Evolutionary conservation across 1,140 invertebrate genomes (phyloP).

Genomic region (Habropoda laboriosa): DNA sequence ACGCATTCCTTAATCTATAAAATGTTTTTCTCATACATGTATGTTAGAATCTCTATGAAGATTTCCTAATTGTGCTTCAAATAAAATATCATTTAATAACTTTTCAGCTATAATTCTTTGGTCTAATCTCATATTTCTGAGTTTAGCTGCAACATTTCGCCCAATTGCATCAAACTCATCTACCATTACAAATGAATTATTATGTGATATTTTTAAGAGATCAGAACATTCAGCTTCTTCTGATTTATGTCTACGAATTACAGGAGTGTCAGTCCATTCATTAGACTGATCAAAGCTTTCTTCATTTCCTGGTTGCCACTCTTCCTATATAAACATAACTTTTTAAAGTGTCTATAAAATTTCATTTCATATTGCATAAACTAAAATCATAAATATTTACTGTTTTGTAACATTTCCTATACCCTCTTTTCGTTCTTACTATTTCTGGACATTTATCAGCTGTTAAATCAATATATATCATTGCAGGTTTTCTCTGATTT

Average conservation of each 20-base stretch:
- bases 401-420: conserved; percentile 76
- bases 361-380: not conserved
- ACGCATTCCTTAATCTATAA: conserved; percentile 1
- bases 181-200: conserved; percentile 72
- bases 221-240: conserved; percentile 73
- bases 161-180: conserved; percentile 80
- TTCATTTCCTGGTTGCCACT: conserved; percentile 68
- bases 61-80: conserved; percentile 79
- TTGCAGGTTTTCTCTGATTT: conserved; percentile 79
- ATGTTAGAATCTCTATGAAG: conserved; percentile 79
- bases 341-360: conserved; percentile 10
- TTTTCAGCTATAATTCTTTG: conserved; percentile 81
- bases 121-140: conserved; percentile 79
- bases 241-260: conserved; percentile 67
- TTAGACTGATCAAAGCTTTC: conserved; percentile 71
- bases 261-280: conserved; percentile 72
- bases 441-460: conserved; percentile 75
- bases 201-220: conserved; percentile 71
- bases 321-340: conserved; percentile 69
- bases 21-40: conserved; percentile 70
- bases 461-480: conserved; percentile 76
- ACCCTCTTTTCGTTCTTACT: conserved; percentile 72
- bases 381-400: conserved; percentile 51
- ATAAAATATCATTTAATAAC: conserved; percentile 79
- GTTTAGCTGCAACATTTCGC: conserved; percentile 78